These are phyloP conservation scores for Chaetoderma sp. DNA, from an alignment of 2,888 invertebrate genomes.

Conservation along the genomic window DNA sequence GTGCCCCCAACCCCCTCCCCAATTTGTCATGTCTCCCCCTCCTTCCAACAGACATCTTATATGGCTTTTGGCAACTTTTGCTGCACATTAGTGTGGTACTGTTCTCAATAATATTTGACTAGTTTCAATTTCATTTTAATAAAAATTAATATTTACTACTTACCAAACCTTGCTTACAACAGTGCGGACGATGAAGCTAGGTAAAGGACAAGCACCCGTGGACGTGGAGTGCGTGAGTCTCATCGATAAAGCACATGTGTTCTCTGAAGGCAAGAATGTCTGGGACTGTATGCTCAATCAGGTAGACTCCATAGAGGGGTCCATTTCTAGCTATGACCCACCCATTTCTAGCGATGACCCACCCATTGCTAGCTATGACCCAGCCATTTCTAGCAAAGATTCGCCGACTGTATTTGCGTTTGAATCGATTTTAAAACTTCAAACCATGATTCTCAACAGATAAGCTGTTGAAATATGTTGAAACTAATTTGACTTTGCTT, in stretches of 20 bases:
- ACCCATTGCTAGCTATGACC: too few relatives aligned
- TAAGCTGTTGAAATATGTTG: too few relatives aligned
- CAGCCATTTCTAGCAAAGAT: too few relatives aligned
- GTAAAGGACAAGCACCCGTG: conserved; percentile 70
- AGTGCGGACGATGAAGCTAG: conserved; percentile 64
- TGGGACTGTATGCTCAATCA: conserved; percentile 72
- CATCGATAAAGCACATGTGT: conserved; percentile 64
- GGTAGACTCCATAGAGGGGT: conserved; percentile 53
- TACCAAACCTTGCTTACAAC: conserved; percentile 11
- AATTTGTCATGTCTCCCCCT: too few relatives aligned
- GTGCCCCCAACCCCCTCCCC: too few relatives aligned
- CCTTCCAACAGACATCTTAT: too few relatives aligned
- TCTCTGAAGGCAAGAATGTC: conserved; percentile 63
- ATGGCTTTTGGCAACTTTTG: too few relatives aligned
- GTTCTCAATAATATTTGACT: background rate
- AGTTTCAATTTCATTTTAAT: background rate
- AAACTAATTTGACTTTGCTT: too few relatives aligned
- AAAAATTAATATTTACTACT: background rate
- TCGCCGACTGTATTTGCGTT: background rate
- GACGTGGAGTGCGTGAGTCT: conserved; percentile 66
- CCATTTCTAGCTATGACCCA: too few relatives aligned
- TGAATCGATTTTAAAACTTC: too few relatives aligned
- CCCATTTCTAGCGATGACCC: too few relatives aligned
- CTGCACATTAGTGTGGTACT: background rate
- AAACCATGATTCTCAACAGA: too few relatives aligned